phyloP scores from a whole-genome alignment of 1,140 invertebrate species.

The Drosophila ogumai region DNA sequence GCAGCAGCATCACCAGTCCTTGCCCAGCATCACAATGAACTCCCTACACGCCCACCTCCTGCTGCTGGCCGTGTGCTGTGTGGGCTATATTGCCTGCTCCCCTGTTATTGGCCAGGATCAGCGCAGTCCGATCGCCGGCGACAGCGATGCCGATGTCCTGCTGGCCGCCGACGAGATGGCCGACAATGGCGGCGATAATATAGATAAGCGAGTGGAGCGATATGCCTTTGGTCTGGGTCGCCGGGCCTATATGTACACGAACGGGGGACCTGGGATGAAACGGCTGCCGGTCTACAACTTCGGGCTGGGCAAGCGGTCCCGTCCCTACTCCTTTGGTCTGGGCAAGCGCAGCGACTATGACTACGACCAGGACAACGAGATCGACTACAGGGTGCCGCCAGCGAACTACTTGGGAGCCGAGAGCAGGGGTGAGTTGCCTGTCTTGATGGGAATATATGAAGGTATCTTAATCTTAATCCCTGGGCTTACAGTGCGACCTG shows the following conservation, averaged over 20 bases:
- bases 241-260: constrained; percentile 79
- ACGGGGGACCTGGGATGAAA: constrained; percentile 76
- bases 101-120: constrained; percentile 57
- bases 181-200: constrained; percentile 57
- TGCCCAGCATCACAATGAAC: constrained; percentile 59
- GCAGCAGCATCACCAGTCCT: constrained; percentile 21
- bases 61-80: constrained; percentile 65
- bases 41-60: constrained; percentile 62
- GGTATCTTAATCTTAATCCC: background rate
- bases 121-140: constrained; percentile 32
- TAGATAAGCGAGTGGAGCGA: constrained; percentile 76
- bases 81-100: constrained; percentile 67
- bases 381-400: constrained; percentile 60
- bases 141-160: constrained; percentile 47
- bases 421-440: constrained; percentile 27
- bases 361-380: constrained; percentile 64
- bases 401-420: constrained; percentile 46
- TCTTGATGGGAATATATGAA: background rate
- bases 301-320: constrained; percentile 80
- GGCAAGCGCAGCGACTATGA: constrained; percentile 81
- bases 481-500: constrained; percentile 37
- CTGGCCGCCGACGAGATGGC: constrained; percentile 34
- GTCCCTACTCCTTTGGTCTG: constrained; percentile 82
- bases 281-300: constrained; percentile 84
- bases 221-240: constrained; percentile 80